Base-by-base conservation (phyloP, 2,888 invertebrate genomes). In the Acrobasis suavella region DNA sequence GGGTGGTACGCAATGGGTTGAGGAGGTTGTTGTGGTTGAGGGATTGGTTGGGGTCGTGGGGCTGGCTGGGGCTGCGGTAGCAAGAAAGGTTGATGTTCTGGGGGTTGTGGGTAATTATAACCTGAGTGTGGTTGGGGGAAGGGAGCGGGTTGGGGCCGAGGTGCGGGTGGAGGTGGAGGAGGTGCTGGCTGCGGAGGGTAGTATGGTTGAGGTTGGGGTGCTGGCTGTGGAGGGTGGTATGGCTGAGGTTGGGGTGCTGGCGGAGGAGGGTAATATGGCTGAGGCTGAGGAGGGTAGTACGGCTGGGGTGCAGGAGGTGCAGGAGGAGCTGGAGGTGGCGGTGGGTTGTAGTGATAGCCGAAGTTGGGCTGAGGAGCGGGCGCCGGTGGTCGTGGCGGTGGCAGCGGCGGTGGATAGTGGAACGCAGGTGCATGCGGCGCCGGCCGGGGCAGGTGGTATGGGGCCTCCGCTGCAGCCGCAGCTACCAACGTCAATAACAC, bases 361-460 rank as follows among this genome's bases (percentile, higher is more conserved):
- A 39, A 17, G 12, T 39, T 68, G 9, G 67, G 65, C 67, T 56
- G 69, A 62, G 62, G 69, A 9, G 68, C 69, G 10, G 66, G 69
- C 2, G 67, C 63, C 17, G 68, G 65, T 22, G 70, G 72, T 5
- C 71, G 73, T 0, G 70, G 75, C 6, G 69, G 76, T 7, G 70
- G 73, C 9, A 77, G 77, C 3, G 72, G 69, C 14, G 67, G 66
- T 0, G 82, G 86, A 61, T 85, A 88, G 65, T 81, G 73, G 67
- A 90, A 81, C 12, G 76, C 62, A 0, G 85, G 85, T 8, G 81
- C 78, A 49, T 83, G 73, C 7, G 78, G 68, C 2, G 74, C 79
- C n/a, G 91, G 91, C 60, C 85, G 83, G 12, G 87, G 87, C 64
- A 90, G 69, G 62, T 88, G 76, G 72, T 92, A 92, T 17, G 90